These are phyloP conservation scores for Epistrophe grossulariae DNA, from an alignment of 2,888 invertebrate genomes.

Conservation along the genomic window DNA sequence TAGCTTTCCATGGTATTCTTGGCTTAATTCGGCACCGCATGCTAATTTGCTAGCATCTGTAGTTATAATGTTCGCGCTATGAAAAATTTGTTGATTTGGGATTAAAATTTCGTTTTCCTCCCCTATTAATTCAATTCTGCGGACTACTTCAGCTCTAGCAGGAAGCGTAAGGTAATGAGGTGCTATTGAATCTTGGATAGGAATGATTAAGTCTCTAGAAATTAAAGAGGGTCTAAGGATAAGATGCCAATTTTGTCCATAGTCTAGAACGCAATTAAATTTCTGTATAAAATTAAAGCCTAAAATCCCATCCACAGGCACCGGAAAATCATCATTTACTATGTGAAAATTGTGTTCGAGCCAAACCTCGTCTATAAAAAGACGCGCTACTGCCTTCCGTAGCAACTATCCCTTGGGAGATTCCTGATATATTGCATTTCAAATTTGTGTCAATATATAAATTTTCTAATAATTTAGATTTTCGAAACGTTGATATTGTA, in stretches of 20 bases:
- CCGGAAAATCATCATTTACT: background rate
- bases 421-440: background rate
- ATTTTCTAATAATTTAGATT: background rate
- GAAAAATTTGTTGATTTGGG: too few species aligned
- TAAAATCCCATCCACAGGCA: background rate
- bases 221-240: too few species aligned
- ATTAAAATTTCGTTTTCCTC: too few species aligned
- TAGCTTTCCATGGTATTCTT: constrained; percentile 49
- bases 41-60: constrained; percentile 68
- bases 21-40: constrained; percentile 67
- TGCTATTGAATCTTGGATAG: too few species aligned
- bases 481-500: background rate
- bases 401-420: background rate
- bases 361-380: background rate
- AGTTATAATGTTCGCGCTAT: too few species aligned
- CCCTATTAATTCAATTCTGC: too few species aligned
- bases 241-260: too few species aligned
- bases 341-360: background rate
- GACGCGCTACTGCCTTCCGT: background rate
- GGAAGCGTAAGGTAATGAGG: too few species aligned
- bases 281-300: background rate
- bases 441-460: background rate
- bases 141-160: too few species aligned
- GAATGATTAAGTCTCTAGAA: too few species aligned
- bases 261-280: background rate